phyloP scores from a whole-genome alignment of 1,140 invertebrate genomes.

The Amphibalanus amphitrite region DNA sequence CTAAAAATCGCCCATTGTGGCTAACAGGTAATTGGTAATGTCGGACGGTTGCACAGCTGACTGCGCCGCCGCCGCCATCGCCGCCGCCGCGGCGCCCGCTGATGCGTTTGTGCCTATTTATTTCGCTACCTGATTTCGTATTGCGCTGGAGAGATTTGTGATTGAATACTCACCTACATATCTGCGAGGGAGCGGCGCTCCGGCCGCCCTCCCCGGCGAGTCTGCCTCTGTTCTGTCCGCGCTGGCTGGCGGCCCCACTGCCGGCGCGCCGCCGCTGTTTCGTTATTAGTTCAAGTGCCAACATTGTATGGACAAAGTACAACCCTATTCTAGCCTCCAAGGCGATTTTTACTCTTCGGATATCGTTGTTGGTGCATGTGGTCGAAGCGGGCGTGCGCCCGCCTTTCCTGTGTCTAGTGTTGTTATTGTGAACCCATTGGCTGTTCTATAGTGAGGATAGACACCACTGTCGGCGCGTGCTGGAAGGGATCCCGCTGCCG shows the following conservation, averaged over 20 bases:
- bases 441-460: not conserved
- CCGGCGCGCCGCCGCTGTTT: not conserved
- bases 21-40: not conserved
- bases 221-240: not conserved
- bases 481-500: no score
- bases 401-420: constrained; percentile 1
- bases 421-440: not conserved
- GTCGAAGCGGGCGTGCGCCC: not conserved
- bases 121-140: not conserved
- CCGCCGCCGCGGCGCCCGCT: no score
- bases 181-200: not conserved
- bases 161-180: constrained; percentile 2
- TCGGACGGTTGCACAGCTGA: not conserved
- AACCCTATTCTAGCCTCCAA: constrained; percentile 1
- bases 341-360: not conserved
- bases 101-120: not conserved
- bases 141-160: constrained; percentile 1
- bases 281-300: constrained; percentile 1
- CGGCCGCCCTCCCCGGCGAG: no score
- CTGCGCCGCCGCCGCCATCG: no score
- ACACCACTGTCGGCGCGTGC: no score
- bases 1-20: not conserved
- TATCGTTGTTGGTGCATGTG: constrained; percentile 1
- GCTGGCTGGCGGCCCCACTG: not conserved
- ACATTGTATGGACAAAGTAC: constrained; percentile 1